Evolutionary conservation across 2,888 invertebrate genomes (phyloP).

Genomic region (Sesia apiformis): DNA sequence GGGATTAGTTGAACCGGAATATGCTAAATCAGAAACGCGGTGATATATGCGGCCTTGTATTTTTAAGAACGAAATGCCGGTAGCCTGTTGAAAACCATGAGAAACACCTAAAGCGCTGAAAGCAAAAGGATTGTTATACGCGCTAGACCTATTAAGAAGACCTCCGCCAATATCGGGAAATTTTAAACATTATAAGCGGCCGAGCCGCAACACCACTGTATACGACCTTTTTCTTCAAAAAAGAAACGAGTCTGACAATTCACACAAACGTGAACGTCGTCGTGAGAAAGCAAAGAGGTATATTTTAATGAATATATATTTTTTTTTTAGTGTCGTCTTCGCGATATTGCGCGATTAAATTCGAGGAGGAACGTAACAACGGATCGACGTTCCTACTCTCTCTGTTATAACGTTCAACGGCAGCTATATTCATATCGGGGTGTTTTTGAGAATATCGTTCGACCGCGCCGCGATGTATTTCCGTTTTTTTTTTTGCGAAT

Average conservation of each 20-base stretch:
- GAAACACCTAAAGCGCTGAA: conserved; percentile 3
- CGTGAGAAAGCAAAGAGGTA: background rate
- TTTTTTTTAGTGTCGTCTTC: background rate
- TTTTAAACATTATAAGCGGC: too few relatives aligned
- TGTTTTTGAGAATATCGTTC: background rate
- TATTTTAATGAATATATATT: background rate
- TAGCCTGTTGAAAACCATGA: background rate
- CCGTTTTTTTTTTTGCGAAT: background rate
- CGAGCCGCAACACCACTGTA: too few relatives aligned
- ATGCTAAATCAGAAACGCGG: conserved; percentile 2
- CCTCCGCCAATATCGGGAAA: too few relatives aligned
- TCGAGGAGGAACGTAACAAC: too few relatives aligned
- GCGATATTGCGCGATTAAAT: background rate
- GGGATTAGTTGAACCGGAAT: background rate
- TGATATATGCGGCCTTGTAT: conserved; percentile 2
- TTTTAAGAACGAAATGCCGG: conserved; percentile 1
- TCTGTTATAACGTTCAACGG: background rate
- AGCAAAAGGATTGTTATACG: too few relatives aligned
- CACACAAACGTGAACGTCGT: background rate
- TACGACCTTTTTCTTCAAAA: too few relatives aligned
- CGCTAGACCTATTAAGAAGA: too few relatives aligned
- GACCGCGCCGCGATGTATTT: background rate
- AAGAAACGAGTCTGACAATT: too few relatives aligned
- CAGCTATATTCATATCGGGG: background rate
- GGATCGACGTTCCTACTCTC: background rate